Evolutionary conservation across 2,888 invertebrate species (phyloP), one percentile per base, ranked within the genome.

Genomic region (Sussaba pulchella): DNA sequence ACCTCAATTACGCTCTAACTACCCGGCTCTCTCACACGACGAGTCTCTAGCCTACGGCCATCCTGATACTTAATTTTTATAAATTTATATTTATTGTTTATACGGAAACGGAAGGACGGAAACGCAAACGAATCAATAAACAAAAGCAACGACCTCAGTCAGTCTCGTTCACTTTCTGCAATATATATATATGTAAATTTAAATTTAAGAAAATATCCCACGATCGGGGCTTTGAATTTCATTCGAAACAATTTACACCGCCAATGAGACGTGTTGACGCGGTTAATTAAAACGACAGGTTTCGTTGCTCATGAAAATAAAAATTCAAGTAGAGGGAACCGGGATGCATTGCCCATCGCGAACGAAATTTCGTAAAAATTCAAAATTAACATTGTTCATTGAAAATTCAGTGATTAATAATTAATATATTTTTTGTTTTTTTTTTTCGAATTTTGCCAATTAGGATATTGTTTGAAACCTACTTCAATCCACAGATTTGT

Each of bases 401-500:
- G n/a, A n/a, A n/a, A n/a, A n/a, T n/a, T n/a, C n/a, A n/a, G n/a
- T n/a, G n/a, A n/a, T n/a, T n/a, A n/a, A n/a, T n/a, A n/a, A n/a
- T n/a, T n/a, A n/a, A n/a, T n/a, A n/a, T n/a, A n/a, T n/a, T n/a
- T n/a, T 36, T 39, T 50, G 31, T 74, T 39, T 57, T 41, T 57
- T 19, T 41, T 43, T 47, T 8, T 71, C 71, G 57, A 36, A 17
- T 36, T 57, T 31, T 14, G 59, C 47, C n/a, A n/a, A 50, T 52
- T 69, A 73, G 61, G 72, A 73, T 77, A 81, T 72, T 76, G 70
- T 78, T 81, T 74, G 87, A 91, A 92, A 93, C 94, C 93, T 93
- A 94, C 95, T 93, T 94, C 94, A 87, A 91, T 92, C 92, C 92
- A 92, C 87, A 92, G 89, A 90, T 92, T 92, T 88, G 91, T 91